Evolutionary conservation across 2,113 vertebrate genomes (phyloP).

Genomic region (Setophaga petechia): DNA sequence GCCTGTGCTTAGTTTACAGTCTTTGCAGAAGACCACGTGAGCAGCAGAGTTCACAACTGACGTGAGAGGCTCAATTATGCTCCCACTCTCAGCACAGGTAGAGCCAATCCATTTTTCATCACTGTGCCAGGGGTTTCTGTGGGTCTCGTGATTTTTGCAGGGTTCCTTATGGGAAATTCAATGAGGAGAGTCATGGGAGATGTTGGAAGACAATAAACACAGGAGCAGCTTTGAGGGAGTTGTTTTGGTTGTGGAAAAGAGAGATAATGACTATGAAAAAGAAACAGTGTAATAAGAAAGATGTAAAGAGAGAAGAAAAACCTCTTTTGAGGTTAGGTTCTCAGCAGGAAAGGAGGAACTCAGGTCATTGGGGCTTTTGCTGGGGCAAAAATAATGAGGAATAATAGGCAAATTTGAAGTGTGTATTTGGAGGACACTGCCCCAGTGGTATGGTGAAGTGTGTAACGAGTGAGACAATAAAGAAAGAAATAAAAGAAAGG

Average conservation of each 20-base stretch:
- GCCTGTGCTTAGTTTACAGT: background rate
- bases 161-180: constrained; percentile 9
- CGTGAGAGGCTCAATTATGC: background rate
- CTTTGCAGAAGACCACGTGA: background rate
- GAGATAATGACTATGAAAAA: background rate
- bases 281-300: background rate
- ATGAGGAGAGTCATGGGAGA: background rate
- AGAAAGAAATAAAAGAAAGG: background rate
- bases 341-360: background rate
- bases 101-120: constrained; percentile 24
- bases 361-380: background rate
- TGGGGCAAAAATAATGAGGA: background rate
- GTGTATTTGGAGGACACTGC: background rate
- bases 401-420: background rate
- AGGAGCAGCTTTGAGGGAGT: background rate
- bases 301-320: background rate
- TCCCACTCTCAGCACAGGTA: background rate
- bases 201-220: background rate
- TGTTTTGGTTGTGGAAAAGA: background rate
- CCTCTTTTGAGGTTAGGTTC: background rate
- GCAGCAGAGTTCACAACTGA: background rate
- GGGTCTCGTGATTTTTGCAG: background rate
- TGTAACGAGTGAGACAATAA: background rate
- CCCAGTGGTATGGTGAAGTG: background rate
- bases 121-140: background rate